Base-by-base conservation (phyloP, 1,140 invertebrate genomes). In the Tetramorium simillimum region DNA sequence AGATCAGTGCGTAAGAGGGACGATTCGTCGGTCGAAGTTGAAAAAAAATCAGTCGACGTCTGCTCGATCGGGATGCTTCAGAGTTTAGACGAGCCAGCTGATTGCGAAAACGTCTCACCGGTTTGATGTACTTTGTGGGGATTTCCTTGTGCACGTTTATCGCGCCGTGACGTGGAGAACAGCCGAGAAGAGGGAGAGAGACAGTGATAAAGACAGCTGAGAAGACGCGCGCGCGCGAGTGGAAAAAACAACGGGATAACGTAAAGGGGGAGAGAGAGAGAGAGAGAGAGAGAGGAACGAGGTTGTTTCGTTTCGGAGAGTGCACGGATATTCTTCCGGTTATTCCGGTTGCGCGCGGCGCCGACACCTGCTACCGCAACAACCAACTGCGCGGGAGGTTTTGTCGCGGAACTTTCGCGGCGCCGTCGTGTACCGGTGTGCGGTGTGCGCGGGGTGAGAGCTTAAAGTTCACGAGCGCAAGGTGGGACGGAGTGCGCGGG, bases 331-430 rank as follows among this genome's bases (percentile, higher is more conserved):
- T 37, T 92, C 91, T 89, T 91, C 86, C 91, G 90, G 80, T 90
- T 78, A 89, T 85, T 89, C 84, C 84, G 92, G 88, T 76, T 85
- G 65, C 5, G 91, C 90, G 91, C 90, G 91, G 73, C 89, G 72
- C 73, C 85, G 78, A 82, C 89, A 89, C 78, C 89, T 89, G 89
- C 85, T 80, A 69, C 77, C 33, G 70, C 65, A 58, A 73, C 85
- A 46, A 56, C 77, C 40, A 82, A 72, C 80, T 75, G 67, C 85
- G 89, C 88, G 85, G 85, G 69, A 73, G 62, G 62, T 90, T 87
- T 90, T 84, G 89, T 87, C 89, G 88, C 65, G 85, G 72, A 69
- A 85, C 65, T 72, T 89, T 88, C 72, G 87, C 85, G 84, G 84
- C 86, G 86, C 75, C 75, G 89, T 72, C 73, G 86, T 82, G 80